Evolutionary conservation across 2,113 vertebrate genomes (phyloP).

Genomic region (Prolemur simus): DNA sequence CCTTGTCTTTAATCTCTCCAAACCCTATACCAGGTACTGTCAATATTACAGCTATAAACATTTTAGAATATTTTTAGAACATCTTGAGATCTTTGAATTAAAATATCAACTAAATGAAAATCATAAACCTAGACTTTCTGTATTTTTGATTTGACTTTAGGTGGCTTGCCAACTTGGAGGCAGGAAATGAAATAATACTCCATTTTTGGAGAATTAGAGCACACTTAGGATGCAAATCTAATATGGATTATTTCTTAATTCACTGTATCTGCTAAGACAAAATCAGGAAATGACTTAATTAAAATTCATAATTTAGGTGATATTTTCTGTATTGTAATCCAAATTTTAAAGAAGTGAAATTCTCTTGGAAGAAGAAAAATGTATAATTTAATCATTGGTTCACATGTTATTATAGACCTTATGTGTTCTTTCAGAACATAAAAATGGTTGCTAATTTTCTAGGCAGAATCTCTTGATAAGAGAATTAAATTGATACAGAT

Average conservation of each 20-base stretch:
- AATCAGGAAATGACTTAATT: slow-evolving; percentile 26
- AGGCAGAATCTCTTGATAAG: slow-evolving; percentile 55
- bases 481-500: slow-evolving; percentile 44
- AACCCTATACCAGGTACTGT: neutral
- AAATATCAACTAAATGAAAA: slow-evolving; percentile 40
- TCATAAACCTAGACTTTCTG: slow-evolving; percentile 4
- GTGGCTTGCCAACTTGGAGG: neutral
- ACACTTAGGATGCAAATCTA: neutral
- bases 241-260: slow-evolving; percentile 45
- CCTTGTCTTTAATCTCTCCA: neutral
- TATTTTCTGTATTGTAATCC: slow-evolving; percentile 12
- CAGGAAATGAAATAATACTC: neutral
- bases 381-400: slow-evolving; percentile 68
- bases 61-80: neutral
- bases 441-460: slow-evolving; percentile 71
- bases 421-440: slow-evolving; percentile 55
- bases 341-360: slow-evolving; percentile 61
- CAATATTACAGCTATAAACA: neutral
- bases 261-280: slow-evolving; percentile 21
- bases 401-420: slow-evolving; percentile 53
- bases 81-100: neutral
- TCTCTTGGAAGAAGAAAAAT: slow-evolving; percentile 44
- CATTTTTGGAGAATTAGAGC: neutral
- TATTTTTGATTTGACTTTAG: neutral
- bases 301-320: slow-evolving; percentile 66